Evolutionary conservation across 1,140 invertebrate species (phyloP).

Genomic region (Potamilus streckersoni): DNA sequence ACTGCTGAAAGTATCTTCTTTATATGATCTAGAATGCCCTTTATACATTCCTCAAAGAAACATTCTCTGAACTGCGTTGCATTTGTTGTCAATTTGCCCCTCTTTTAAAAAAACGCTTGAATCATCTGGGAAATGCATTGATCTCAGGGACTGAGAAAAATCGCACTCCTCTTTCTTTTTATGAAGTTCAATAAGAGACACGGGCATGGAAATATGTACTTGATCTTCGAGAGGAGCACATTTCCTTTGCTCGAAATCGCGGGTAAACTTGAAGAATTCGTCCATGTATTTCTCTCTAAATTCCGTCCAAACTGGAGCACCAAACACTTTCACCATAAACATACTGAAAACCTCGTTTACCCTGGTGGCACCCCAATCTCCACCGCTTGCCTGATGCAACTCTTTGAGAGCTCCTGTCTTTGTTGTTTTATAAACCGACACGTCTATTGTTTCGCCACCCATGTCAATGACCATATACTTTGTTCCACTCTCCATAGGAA

Average conservation of each 20-base stretch:
- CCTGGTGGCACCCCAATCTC: not conserved
- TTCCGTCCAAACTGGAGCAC: not conserved
- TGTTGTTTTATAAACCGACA: constrained; percentile 11
- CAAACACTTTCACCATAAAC: constrained; percentile 5
- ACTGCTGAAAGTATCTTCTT: not conserved
- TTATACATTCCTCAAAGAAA: constrained; percentile 2
- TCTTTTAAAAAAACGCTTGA: not conserved
- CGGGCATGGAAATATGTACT: no score
- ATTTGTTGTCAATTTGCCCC: not conserved
- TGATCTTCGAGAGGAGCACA: not conserved
- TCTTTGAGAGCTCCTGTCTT: not conserved
- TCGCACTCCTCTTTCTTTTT: not conserved
- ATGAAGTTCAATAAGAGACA: not conserved
- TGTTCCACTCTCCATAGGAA: constrained; percentile 3
- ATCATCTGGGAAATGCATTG: not conserved
- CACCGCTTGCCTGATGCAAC: not conserved
- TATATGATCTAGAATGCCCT: not conserved
- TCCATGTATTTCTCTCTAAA: constrained; percentile 4
- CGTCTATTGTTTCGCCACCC: constrained; percentile 16
- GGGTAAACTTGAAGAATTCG: constrained; percentile 1
- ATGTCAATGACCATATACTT: constrained; percentile 30
- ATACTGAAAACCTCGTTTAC: constrained; percentile 6
- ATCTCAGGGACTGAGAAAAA: not conserved
- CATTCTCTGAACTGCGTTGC: not conserved
- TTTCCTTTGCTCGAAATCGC: constrained; percentile 12